phyloP scores from a whole-genome alignment of 2,113 vertebrate genomes.

The Myrmecobius fasciatus region DNA sequence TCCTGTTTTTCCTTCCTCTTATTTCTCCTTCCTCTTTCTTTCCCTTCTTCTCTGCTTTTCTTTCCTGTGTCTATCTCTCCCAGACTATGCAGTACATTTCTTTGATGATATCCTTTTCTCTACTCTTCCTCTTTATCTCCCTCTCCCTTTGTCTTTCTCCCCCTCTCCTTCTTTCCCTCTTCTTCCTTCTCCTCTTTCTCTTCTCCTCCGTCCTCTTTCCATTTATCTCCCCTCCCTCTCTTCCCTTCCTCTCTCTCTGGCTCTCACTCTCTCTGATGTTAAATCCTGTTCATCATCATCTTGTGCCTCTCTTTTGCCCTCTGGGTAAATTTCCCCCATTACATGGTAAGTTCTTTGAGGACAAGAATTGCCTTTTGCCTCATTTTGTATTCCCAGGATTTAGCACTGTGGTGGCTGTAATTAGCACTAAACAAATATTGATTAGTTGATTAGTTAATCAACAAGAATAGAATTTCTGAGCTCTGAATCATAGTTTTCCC shows the following conservation, averaged over 20 bases:
- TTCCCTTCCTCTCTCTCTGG: not conserved
- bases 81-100: not conserved
- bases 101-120: not conserved
- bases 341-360: not conserved
- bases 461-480: not conserved
- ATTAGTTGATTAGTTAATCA: not conserved
- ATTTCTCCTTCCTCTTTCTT: too few relatives aligned
- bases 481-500: not conserved
- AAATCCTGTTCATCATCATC: not conserved
- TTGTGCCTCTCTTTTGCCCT: not conserved
- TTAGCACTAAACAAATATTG: too few relatives aligned
- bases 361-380: not conserved
- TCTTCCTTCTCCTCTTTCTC: not conserved
- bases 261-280: too few relatives aligned
- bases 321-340: not conserved
- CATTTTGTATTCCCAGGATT: not conserved
- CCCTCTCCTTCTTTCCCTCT: not conserved
- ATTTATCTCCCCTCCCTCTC: not conserved
- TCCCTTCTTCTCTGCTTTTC: too few relatives aligned
- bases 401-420: too few relatives aligned
- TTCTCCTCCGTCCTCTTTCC: not conserved
- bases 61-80: not conserved
- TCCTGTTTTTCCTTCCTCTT: too few relatives aligned
- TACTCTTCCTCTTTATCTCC: not conserved
- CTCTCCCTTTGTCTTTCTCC: too few relatives aligned